Base-by-base conservation (phyloP, 2,888 invertebrate species). In the Dasypogon diadema region DNA sequence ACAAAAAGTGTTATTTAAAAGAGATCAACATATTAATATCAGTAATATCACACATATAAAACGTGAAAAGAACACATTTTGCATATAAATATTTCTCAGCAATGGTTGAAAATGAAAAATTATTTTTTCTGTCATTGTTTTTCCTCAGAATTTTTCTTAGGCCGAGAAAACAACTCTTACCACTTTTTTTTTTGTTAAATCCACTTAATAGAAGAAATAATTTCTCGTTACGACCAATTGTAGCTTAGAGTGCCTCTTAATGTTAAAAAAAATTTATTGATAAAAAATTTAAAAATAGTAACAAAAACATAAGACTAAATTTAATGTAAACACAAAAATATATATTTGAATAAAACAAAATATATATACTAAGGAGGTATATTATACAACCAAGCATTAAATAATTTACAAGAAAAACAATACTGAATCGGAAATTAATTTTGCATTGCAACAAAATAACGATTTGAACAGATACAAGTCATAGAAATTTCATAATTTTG, bases 221-320 rank as follows among this genome's bases (percentile, higher is more conserved):
- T 77, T 80, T 79, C 77, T 80, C 79, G 79, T 80, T 80, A 78
- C 80, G 81, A 81, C 80, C 79, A 78, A 81, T 81, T 81, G 80
- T 80, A 81, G 81, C 81, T 81, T 81, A 81, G 81, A 81, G 81
- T 81, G 81, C 81, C 81, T 81, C 81, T 80, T 80, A 75, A 76
- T 75, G 65, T 51, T 76, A 78, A 60, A 10, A 55, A 58, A 30
- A 54, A 70, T 54, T 70, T 54, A 70, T 70, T n/a, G n/a, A n/a
- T n/a, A n/a, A n/a, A 70, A 70, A 30, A 30, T n/a, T 30, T 14
- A 54, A 77, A 76, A 78, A 78, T 77, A 78, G 76, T 51, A 77
- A 77, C 75, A 78, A 75, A 72, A 77, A 76, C 54, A 75, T 75
- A 77, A 78, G 75, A 77, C 76, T 76, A 77, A 75, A 70, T 60